Evolutionary conservation across 2,888 invertebrate species (phyloP).

Genomic region (Epinotia bilunana): DNA sequence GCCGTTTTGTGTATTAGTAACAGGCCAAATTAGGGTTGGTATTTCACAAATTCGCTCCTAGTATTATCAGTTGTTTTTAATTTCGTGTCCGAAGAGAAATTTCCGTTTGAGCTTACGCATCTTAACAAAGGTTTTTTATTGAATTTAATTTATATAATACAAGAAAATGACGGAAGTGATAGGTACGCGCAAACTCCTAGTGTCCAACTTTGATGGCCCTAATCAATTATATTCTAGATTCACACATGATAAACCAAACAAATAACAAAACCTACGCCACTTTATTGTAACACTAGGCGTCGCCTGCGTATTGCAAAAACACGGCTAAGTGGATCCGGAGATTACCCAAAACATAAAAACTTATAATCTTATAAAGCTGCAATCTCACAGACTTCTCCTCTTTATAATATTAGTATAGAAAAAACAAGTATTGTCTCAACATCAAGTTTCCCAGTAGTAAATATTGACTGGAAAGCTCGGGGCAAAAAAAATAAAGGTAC

Average conservation of each 20-base stretch:
- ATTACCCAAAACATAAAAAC: no score
- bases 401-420: no score
- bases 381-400: no score
- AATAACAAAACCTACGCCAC: background rate
- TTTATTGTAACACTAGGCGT: conserved; percentile 11
- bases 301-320: no score
- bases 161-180: no score
- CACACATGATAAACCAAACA: background rate
- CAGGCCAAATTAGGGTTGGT: conserved; percentile 34
- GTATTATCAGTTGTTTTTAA: conserved; percentile 22
- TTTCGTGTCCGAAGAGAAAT: background rate
- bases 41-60: conserved; percentile 27
- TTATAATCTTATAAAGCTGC: no score
- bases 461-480: background rate
- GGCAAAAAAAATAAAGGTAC: background rate
- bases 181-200: no score
- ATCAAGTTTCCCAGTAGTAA: conserved; percentile 3
- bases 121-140: background rate
- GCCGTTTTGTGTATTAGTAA: background rate
- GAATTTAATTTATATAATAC: background rate
- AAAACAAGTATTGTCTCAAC: background rate
- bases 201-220: no score
- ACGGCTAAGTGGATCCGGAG: no score
- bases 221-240: background rate
- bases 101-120: background rate